Percentiles rank a stretch among this genome's conserved stretches.
These are phyloP conservation scores for Agrochola lychnidis DNA, from an alignment of 2,888 invertebrate species.

Conservation along the genomic window DNA sequence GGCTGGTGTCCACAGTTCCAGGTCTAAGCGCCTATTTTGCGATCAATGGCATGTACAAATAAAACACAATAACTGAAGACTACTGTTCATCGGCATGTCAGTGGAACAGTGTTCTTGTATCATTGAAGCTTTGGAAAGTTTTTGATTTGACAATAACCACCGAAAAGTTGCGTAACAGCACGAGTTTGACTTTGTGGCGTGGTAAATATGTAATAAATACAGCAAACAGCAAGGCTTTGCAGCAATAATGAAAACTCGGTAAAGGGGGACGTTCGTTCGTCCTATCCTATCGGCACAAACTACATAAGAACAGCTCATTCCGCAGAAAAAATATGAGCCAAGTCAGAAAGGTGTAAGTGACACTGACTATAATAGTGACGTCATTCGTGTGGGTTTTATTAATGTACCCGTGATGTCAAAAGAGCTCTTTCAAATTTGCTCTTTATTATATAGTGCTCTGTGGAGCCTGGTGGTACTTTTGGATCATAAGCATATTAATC, in stretches of 20 bases:
- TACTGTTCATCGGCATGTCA: neutral
- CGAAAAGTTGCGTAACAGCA: neutral
- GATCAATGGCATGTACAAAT: neutral
- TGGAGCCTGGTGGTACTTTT: neutral
- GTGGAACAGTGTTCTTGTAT: neutral
- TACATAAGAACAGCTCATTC: neutral
- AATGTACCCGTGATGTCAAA: neutral
- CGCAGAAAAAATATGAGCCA: neutral
- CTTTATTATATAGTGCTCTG: neutral
- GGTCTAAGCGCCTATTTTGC: neutral
- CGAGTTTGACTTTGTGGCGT: neutral
- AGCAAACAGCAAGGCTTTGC: neutral
- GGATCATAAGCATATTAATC: neutral
- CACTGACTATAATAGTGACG: neutral
- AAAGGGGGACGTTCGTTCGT: neutral
- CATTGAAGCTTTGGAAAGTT: neutral
- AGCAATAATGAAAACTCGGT: neutral
- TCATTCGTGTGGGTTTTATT: neutral
- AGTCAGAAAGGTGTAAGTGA: neutral
- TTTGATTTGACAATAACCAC: neutral
- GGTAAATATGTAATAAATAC: neutral
- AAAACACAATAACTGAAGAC: neutral
- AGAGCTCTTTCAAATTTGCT: neutral
- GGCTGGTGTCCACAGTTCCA: neutral
- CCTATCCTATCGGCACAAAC: neutral